Evolutionary conservation across 2,113 vertebrate species (phyloP).

Genomic region (Aegotheles bennettii): DNA sequence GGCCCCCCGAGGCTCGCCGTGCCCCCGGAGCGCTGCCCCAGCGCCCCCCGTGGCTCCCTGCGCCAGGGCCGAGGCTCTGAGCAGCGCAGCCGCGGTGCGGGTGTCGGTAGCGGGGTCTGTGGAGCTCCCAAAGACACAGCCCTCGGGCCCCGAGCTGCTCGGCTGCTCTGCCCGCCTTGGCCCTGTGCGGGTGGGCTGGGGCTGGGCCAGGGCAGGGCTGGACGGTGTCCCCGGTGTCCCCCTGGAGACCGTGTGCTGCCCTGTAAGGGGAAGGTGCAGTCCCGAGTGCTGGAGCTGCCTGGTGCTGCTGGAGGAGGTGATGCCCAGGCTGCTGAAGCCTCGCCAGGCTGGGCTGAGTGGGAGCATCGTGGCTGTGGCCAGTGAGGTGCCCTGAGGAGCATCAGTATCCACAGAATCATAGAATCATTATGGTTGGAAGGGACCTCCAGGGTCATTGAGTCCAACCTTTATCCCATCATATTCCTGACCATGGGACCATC

Average conservation of each 20-base stretch:
- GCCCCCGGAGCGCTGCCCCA: not conserved
- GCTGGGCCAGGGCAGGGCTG: not conserved
- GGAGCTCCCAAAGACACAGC: not conserved
- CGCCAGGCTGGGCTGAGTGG: rapidly evolving
- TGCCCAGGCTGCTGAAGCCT: rapidly evolving
- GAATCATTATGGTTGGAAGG: too few relatives aligned
- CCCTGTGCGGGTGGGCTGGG: rapidly evolving
- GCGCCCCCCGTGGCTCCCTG: rapidly evolving
- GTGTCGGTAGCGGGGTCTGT: not conserved
- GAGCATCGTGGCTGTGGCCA: not conserved
- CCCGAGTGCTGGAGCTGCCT: not conserved
- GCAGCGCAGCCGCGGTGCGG: not conserved
- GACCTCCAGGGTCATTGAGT: too few relatives aligned
- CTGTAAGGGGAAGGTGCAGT: not conserved
- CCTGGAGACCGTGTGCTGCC: not conserved
- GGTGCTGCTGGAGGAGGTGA: not conserved
- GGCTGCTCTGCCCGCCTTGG: not conserved
- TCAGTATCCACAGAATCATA: too few relatives aligned
- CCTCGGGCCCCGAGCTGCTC: not conserved
- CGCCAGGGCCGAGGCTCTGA: not conserved
- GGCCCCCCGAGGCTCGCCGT: not conserved
- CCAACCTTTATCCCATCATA: too few relatives aligned
- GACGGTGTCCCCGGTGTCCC: not conserved
- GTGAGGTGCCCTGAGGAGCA: not conserved
- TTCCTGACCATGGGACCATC: too few relatives aligned